Conservation (phyloP, 2,888 invertebrate species). For the Caenorhabditis japonica region DNA sequence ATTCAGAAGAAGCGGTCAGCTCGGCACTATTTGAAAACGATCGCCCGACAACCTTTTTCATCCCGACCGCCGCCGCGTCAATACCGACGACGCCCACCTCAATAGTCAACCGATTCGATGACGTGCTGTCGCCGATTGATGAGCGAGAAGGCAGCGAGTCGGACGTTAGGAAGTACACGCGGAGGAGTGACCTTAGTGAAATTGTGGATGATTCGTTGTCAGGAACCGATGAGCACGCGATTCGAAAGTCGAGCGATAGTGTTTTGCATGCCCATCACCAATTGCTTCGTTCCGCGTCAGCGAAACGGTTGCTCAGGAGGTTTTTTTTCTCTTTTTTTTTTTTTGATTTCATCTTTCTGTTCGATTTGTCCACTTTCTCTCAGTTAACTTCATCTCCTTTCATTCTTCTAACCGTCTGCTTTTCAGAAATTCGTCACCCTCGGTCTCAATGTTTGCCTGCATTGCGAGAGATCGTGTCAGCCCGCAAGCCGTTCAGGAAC, state of each 20-base stretch:
- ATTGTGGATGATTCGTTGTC: conserved; percentile 28
- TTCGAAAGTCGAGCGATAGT: conserved; percentile 54
- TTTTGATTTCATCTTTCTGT: not conserved
- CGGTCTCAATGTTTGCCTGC: conserved; percentile 75
- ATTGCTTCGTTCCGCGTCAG: conserved; percentile 44
- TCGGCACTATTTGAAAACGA: conserved; percentile 21
- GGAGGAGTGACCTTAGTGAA: conserved; percentile 31
- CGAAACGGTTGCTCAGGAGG: conserved; percentile 49
- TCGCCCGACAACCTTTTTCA: conserved; percentile 42
- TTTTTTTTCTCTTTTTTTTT: conserved; percentile 9
- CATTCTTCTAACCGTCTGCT: conserved; percentile 2
- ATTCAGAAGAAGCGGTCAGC: conserved; percentile 44
- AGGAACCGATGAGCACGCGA: conserved; percentile 19
- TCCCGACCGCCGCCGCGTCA: conserved; percentile 5
- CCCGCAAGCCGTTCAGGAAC: conserved; percentile 76
- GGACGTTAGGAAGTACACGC: conserved; percentile 10
- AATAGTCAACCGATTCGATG: conserved; percentile 46
- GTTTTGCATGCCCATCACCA: conserved; percentile 52
- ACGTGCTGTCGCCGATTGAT: conserved; percentile 54
- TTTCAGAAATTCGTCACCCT: conserved; percentile 76
- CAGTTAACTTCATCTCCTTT: no score
- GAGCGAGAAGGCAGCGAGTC: conserved; percentile 35
- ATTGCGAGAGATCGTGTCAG: conserved; percentile 70
- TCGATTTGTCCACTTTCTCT: not conserved
- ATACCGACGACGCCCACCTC: conserved; percentile 27